These are phyloP conservation scores for Melanerpes formicivorus DNA, from an alignment of 2,113 vertebrate genomes.

Conservation along the genomic window DNA sequence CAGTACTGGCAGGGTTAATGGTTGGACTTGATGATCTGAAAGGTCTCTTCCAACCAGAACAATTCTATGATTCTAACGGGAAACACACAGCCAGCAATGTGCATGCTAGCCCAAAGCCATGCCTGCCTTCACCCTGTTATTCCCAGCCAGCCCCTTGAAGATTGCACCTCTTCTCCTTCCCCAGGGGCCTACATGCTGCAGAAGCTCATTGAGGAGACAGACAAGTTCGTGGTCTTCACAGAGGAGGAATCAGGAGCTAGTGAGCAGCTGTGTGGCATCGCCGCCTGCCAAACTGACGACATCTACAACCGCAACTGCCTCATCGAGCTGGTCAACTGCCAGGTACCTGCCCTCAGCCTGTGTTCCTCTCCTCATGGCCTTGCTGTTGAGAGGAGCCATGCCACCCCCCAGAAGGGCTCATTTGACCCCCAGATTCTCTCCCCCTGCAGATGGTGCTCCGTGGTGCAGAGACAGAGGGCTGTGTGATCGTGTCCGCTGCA, in stretches of 20 bases:
- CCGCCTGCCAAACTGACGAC: constrained; percentile 93
- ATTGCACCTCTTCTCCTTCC: background rate
- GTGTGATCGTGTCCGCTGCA: constrained; percentile 93
- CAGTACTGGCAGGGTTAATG: background rate
- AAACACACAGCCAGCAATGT: background rate
- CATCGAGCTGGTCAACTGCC: constrained; percentile 96
- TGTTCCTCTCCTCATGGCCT: rapidly evolving
- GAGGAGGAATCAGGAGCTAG: constrained; percentile 96
- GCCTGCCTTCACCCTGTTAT: background rate
- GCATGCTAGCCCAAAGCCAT: background rate
- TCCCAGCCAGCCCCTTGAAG: rapidly evolving
- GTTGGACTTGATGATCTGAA: background rate
- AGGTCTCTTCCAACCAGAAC: background rate
- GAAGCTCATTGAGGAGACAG: constrained; percentile 96
- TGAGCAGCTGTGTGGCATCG: constrained; percentile 93
- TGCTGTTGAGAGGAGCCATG: background rate
- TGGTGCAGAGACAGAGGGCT: constrained; percentile 93
- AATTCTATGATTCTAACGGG: background rate
- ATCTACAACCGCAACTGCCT: constrained; percentile 98
- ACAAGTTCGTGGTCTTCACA: constrained; percentile 97
- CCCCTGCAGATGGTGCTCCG: constrained; percentile 91
- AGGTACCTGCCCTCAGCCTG: constrained; percentile 76
- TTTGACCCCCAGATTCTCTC: background rate
- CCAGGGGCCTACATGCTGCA: constrained; percentile 95
- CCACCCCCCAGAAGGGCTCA: background rate